These are phyloP conservation scores for Catagonus wagneri DNA, from an alignment of 2,113 vertebrate genomes.

Conservation along the genomic window DNA sequence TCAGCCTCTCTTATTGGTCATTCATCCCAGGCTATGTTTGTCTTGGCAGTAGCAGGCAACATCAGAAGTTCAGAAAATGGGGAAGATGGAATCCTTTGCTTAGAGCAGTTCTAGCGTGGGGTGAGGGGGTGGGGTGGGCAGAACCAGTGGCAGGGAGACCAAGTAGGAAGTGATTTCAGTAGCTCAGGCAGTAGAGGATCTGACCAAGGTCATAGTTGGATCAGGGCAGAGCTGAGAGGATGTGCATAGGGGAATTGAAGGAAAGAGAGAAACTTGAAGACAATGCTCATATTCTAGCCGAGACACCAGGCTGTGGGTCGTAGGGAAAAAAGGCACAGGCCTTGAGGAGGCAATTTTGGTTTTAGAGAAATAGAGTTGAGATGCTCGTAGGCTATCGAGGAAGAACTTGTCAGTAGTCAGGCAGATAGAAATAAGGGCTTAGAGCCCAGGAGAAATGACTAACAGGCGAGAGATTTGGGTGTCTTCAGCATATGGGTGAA, in stretches of 20 bases:
- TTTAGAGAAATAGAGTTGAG: slow-evolving; percentile 20
- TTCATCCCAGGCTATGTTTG: not conserved
- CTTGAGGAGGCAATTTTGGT: not conserved
- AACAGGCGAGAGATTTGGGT: not conserved
- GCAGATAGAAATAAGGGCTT: not conserved
- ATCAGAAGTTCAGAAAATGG: not conserved
- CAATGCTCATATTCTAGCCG: not conserved
- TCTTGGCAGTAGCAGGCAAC: not conserved
- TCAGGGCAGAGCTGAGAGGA: not conserved
- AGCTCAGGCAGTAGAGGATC: not conserved
- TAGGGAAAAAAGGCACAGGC: not conserved
- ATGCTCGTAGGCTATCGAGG: not conserved
- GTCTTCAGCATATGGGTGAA: not conserved
- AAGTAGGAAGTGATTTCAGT: not conserved
- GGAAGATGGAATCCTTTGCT: not conserved
- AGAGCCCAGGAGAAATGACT: not conserved
- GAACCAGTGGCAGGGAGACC: not conserved
- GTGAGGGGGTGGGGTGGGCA: not conserved
- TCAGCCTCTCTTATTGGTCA: not conserved
- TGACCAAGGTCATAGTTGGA: not conserved
- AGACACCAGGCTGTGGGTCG: not conserved
- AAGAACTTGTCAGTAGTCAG: slow-evolving; percentile 26
- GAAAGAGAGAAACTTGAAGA: not conserved
- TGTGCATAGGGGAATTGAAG: not conserved
- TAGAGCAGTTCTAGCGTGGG: not conserved